phyloP scores from a whole-genome alignment of 1,140 invertebrate genomes.

The Tribolium madens region DNA sequence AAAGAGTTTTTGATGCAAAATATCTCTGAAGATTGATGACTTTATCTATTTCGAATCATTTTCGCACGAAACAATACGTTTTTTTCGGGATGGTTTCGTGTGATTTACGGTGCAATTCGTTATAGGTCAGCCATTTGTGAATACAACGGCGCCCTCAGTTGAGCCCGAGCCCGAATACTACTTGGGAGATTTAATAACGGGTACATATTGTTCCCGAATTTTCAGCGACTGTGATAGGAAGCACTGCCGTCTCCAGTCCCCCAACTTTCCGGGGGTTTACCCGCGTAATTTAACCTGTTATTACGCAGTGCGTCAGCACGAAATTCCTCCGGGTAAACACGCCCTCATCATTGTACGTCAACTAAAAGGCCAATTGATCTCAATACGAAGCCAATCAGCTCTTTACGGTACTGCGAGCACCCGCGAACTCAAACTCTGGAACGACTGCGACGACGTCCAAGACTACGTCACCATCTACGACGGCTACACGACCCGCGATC shows the following conservation, averaged over 20 bases:
- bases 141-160: conserved; percentile 60
- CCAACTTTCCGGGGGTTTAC: conserved; percentile 92
- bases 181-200: conserved; percentile 86
- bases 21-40: neutral
- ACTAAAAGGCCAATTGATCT: conserved; percentile 84
- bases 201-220: conserved; percentile 90
- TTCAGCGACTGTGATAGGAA: conserved; percentile 90
- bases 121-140: conserved; percentile 48
- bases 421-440: conserved; percentile 73
- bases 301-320: conserved; percentile 83
- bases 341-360: conserved; percentile 86
- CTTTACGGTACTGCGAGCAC: conserved; percentile 67
- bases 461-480: conserved; percentile 93
- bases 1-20: too few species aligned
- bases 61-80: conserved; percentile 12
- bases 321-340: conserved; percentile 84
- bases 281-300: conserved; percentile 91
- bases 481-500: conserved; percentile 87
- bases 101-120: conserved; percentile 38
- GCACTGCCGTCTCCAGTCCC: conserved; percentile 87
- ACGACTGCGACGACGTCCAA: conserved; percentile 86
- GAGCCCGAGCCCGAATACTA: conserved; percentile 72
- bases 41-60: neutral
- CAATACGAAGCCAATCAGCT: conserved; percentile 78
- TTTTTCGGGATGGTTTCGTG: conserved; percentile 1